A percentile compares a stretch with the other conserved stretches of the same genome.
Conservation (phyloP, 2,797 vertebrate genomes). For the Alcedo atthis region DNA sequence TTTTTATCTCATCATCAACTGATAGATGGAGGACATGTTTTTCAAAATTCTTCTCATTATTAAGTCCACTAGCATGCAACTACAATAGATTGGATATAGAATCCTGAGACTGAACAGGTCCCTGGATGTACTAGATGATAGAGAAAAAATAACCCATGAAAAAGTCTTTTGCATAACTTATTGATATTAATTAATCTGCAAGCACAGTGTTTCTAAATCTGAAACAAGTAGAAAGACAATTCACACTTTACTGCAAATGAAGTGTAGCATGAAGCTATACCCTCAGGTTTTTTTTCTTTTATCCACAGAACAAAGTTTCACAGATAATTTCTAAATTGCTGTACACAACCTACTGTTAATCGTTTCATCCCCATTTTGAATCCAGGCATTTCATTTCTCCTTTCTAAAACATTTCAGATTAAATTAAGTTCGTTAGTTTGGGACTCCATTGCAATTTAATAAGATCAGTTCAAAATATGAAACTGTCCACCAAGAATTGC, state of each 20-base stretch:
- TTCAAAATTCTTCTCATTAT: background rate
- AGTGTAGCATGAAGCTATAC: background rate
- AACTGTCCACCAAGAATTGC: background rate
- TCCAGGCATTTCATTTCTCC: background rate
- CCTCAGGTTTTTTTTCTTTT: background rate
- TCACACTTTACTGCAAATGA: background rate
- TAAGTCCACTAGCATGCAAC: background rate
- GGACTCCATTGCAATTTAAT: background rate
- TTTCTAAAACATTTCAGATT: background rate
- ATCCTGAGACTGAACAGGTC: background rate
- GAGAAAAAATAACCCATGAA: background rate
- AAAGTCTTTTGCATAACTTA: background rate
- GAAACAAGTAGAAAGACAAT: background rate
- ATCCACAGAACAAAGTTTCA: background rate
- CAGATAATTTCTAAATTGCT: background rate
- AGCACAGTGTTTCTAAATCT: background rate
- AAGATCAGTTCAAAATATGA: background rate
- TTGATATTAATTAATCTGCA: background rate
- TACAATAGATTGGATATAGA: background rate
- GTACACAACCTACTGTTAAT: background rate
- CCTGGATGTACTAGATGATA: background rate
- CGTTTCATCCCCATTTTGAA: background rate
- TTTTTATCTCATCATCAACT: background rate
- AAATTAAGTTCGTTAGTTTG: background rate
- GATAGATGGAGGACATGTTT: background rate